These are phyloP conservation scores for Cyprinodon brontotheroides DNA, from an alignment of 2,113 vertebrate species.

Conservation along the genomic window DNA sequence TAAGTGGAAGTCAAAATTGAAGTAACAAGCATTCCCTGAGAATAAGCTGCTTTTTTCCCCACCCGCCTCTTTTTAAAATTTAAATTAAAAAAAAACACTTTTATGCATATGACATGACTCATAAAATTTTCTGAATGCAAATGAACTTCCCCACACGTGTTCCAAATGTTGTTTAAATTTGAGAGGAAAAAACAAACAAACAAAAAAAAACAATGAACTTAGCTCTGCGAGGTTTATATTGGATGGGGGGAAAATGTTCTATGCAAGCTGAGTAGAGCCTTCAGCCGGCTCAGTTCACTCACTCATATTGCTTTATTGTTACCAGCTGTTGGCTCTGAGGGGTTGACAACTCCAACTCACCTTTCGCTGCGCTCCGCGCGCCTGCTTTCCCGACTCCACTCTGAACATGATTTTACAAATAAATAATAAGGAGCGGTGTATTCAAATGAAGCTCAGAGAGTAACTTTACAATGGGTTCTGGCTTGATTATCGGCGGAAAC, in stretches of 20 bases:
- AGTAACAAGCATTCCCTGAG: conserved; percentile 37
- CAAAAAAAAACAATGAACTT: conserved; percentile 35
- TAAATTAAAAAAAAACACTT: conserved; percentile 55
- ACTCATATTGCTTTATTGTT: conserved; percentile 80
- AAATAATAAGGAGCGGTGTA: conserved; percentile 66
- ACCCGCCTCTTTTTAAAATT: conserved; percentile 14
- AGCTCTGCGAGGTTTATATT: conserved; percentile 79
- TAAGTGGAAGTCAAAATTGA: conserved; percentile 60
- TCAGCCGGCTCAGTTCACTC: conserved; percentile 78
- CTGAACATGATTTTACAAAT: conserved; percentile 66
- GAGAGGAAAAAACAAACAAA: conserved; percentile 22
- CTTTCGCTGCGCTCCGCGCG: conserved; percentile 62
- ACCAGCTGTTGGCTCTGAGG: conserved; percentile 78
- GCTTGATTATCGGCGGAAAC: conserved; percentile 48
- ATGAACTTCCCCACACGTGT: conserved; percentile 66
- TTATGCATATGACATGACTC: conserved; percentile 52
- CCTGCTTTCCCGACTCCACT: conserved; percentile 57
- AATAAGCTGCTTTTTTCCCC: conserved; percentile 57
- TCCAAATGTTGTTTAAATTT: conserved; percentile 51
- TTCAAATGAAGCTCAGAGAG: conserved; percentile 37
- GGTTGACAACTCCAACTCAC: conserved; percentile 66
- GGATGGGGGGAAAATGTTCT: conserved; percentile 76
- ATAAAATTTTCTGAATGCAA: conserved; percentile 36
- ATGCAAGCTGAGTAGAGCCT: conserved; percentile 79
- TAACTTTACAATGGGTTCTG: conserved; percentile 40